Evolutionary conservation across 2,797 vertebrate species (phyloP).

Genomic region (Peromyscus attwateri): DNA sequence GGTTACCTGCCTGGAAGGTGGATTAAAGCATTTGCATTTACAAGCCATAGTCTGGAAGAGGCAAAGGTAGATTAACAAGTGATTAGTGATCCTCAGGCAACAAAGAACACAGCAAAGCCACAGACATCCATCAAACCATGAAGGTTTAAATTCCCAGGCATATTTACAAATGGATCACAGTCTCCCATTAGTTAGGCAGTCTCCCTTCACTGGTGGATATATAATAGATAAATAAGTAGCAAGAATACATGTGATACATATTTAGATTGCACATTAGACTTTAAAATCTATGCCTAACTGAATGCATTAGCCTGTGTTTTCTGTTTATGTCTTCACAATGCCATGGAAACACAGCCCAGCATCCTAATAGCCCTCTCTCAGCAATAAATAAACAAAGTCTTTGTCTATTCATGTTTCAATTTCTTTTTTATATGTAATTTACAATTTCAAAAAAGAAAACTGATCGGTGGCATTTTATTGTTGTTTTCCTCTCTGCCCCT

Average conservation of each 20-base stretch:
- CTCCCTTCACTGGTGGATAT: slow-evolving; percentile 72
- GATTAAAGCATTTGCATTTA: slow-evolving; percentile 41
- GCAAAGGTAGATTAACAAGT: slow-evolving; percentile 24
- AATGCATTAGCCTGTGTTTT: slow-evolving; percentile 89
- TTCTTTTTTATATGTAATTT: slow-evolving; percentile 84
- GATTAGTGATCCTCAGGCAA: slow-evolving; percentile 56
- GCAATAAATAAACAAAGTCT: slow-evolving; percentile 90
- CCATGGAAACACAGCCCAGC: slow-evolving; percentile 89
- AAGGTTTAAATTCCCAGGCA: slow-evolving; percentile 64
- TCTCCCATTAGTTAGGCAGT: slow-evolving; percentile 78
- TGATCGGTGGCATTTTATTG: slow-evolving; percentile 35
- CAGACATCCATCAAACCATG: not conserved
- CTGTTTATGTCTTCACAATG: slow-evolving; percentile 89
- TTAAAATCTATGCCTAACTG: slow-evolving; percentile 89
- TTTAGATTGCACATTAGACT: slow-evolving; percentile 89
- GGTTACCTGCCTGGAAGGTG: slow-evolving; percentile 44
- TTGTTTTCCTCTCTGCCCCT: not conserved
- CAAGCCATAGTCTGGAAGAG: not conserved
- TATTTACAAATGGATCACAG: slow-evolving; percentile 81
- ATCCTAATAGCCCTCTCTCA: slow-evolving; percentile 88
- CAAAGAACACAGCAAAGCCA: slow-evolving; percentile 64
- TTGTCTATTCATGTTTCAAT: slow-evolving; percentile 88
- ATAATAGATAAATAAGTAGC: slow-evolving; percentile 88
- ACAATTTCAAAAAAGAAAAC: slow-evolving; percentile 86
- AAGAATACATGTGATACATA: slow-evolving; percentile 86